Evolutionary conservation across 2,797 vertebrate genomes (phyloP), one percentile per base, ranked within the genome.

Genomic region (Ctenochaetus hawaiiensis): DNA sequence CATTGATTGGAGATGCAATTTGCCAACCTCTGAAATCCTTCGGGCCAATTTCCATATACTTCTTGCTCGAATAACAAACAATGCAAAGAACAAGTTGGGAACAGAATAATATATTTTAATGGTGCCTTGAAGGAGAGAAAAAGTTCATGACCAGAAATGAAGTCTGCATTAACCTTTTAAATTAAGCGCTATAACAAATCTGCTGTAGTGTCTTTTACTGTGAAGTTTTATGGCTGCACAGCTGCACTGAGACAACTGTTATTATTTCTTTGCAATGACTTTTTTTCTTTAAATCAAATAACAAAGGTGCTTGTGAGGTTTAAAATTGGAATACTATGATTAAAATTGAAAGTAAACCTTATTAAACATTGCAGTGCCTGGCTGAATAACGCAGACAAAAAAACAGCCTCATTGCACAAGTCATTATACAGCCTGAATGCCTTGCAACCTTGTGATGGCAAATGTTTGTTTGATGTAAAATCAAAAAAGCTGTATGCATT

Each of bases 1-100:
- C 90, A 93, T 93, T 87, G 93, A 95, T 94, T 93, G 84, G 75
- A 86, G 86, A 85, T 87, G 82, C 84, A 86, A 89, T 91, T 90
- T 89, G 81, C 82, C 81, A 88, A 80, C 86, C 80, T 78, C 67
- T 82, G 83, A 91, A 92, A 88, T 87, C 84, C 89, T 90, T 83
- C 79, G 69, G 89, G 88, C 73, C 68, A 79, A 88, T 91, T 92
- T 93, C 80, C 76, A 82, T 84, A 84, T 54, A 69, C 56, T 56
- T 69, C 77, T 79, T 61, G 72, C 67, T 68, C 12, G 37, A 67
- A 85, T 75, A 86, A 82, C 81, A 90, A 91, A 85, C 77, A 89
- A 67, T 67, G 58, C 60, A 85, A 89, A 86, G 30, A 66, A 41
- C 1, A 5, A 78, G 62, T 13, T 45, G 51, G 51, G 65, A 72